Evolutionary conservation across 2,113 vertebrate species (phyloP), one percentile per base, ranked within the genome.

Genomic region (Castor canadensis): DNA sequence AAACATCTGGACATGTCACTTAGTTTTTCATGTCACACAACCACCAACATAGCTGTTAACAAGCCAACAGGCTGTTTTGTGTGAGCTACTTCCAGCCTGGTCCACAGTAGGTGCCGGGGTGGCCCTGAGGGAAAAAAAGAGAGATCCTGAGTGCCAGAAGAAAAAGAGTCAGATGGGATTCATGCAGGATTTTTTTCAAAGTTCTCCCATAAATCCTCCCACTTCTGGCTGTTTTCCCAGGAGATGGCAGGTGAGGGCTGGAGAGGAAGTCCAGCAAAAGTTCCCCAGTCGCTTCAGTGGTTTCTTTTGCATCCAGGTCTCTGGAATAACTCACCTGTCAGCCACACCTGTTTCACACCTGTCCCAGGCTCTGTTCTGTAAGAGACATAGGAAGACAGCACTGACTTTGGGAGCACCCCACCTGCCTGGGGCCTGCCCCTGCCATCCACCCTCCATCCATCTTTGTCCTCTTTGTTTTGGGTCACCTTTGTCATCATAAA

Each of bases 381-480:
- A 28, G 43, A 32, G 35, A 6, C 8, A 4, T 13, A 62, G 35
- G 45, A 26, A 75, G 60, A 26, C 28, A 32, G 32, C 75, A 35
- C 7, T 35, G 40, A n/a, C 17, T 1, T 56, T 24, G 7, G 64
- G 66, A 35, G 19, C 15, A 5, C 35, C 13, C 24, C 2, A 2
- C 30, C n/a, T n/a, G n/a, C n/a, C n/a, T n/a, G n/a, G n/a, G n/a
- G n/a, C 38, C 60, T 9, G 1, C 0, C 40, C 28, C 15, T 0
- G 22, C 7, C 47, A 12, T 15, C 60, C 40, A n/a, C 52, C 54
- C n/a, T n/a, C 49, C 45, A 6, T 26, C 62, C 11, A 13, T 13
- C 76, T 56, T 40, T 1, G 22, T 43, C 76, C 16, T 77, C 72
- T 72, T 20, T 24, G 5, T 32, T 52, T 49, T 30, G n/a, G 26